Evolutionary conservation across 2,888 invertebrate species (phyloP).

Genomic region (Limnephilus lunatus): DNA sequence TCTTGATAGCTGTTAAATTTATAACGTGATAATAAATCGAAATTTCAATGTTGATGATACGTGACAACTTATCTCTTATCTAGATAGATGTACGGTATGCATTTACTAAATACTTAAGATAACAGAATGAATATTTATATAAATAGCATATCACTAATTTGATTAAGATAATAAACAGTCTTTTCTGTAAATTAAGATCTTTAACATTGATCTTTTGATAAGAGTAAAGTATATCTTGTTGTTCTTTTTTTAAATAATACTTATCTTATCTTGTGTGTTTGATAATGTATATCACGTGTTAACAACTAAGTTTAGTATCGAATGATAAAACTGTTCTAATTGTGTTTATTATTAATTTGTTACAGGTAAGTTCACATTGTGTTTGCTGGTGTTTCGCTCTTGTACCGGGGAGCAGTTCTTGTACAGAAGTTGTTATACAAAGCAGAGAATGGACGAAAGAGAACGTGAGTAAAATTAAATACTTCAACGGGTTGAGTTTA

Average conservation of each 20-base stretch:
- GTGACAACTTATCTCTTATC: constrained; percentile 21
- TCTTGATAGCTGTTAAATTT: background rate
- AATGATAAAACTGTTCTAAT: background rate
- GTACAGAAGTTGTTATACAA: constrained; percentile 4
- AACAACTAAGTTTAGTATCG: background rate
- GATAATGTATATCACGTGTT: constrained; percentile 32
- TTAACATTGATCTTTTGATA: constrained; percentile 39
- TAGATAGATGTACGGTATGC: background rate
- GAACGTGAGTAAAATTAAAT: constrained; percentile 21
- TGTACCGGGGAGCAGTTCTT: background rate
- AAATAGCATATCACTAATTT: constrained; percentile 25
- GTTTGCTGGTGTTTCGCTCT: background rate
- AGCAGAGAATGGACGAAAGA: background rate
- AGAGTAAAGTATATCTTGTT: constrained; percentile 30
- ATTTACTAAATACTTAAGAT: constrained; percentile 32
- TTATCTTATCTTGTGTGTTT: constrained; percentile 14
- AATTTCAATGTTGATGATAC: background rate
- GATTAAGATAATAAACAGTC: constrained; percentile 11
- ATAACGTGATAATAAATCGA: background rate
- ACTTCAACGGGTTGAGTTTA: background rate
- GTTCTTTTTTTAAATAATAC: constrained; percentile 30
- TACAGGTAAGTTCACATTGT: constrained; percentile 40
- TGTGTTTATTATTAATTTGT: constrained; percentile 17
- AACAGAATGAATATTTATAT: background rate
- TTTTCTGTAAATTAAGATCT: constrained; percentile 43